phyloP scores from a whole-genome alignment of 2,888 invertebrate genomes.

The Drosophila aldrichi region DNA sequence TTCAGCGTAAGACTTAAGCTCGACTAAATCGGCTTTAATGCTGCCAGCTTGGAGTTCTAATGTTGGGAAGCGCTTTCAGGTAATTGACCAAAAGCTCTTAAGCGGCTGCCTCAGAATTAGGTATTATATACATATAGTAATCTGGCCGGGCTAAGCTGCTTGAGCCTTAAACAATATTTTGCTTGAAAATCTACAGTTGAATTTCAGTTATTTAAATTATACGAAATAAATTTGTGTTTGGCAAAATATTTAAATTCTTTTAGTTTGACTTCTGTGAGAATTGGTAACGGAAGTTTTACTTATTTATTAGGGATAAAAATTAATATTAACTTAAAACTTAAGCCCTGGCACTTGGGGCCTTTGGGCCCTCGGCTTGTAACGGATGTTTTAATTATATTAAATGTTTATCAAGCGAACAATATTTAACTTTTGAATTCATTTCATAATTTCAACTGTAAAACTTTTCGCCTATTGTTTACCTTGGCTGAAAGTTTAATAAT shows the following conservation, averaged over 20 bases:
- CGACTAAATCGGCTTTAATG: neutral
- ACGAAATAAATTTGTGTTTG: neutral
- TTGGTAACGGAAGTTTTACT: too few relatives aligned
- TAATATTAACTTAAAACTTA: too few relatives aligned
- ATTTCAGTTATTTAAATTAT: neutral
- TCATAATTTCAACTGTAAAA: neutral
- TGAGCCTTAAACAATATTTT: neutral
- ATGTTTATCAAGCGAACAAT: neutral
- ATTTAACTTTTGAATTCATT: neutral
- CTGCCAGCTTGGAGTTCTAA: neutral
- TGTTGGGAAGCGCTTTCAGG: slow-evolving; percentile 8
- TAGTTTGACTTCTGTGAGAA: neutral
- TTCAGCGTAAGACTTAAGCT: neutral
- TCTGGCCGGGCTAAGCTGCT: neutral
- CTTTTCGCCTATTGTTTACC: neutral
- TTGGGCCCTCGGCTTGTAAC: too few relatives aligned
- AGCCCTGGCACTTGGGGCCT: too few relatives aligned
- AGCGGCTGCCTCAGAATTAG: neutral
- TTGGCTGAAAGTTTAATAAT: slow-evolving; percentile 16
- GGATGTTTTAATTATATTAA: neutral
- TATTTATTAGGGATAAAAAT: too few relatives aligned
- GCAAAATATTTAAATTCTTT: neutral
- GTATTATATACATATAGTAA: neutral
- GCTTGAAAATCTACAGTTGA: neutral
- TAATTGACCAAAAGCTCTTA: slow-evolving; percentile 6